Evolutionary conservation across 2,797 vertebrate species (phyloP).

Genomic region (Acestrorhynchus altus): DNA sequence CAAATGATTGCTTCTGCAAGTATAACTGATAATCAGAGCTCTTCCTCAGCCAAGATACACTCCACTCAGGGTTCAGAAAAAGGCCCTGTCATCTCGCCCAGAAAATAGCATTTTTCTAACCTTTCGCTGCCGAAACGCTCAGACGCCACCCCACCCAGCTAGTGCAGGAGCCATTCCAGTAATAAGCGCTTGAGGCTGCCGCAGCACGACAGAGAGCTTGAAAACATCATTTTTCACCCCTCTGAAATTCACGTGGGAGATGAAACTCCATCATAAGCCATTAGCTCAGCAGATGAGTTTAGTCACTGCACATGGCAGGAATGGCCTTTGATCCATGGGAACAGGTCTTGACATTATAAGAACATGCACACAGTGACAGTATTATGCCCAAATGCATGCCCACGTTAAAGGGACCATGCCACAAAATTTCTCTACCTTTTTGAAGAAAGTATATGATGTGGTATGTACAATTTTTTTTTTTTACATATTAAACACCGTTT

Average conservation of each 20-base stretch:
- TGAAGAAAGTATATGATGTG: too few species aligned
- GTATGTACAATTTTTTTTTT: too few species aligned
- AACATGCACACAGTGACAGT: not conserved
- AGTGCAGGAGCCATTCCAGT: constrained; percentile 2
- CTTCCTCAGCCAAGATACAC: constrained; percentile 74
- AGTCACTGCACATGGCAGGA: constrained; percentile 17
- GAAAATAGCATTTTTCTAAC: constrained; percentile 63
- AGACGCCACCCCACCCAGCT: constrained; percentile 35
- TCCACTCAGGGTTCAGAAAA: constrained; percentile 62
- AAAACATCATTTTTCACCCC: constrained; percentile 20
- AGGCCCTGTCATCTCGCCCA: constrained; percentile 56
- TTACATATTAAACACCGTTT: too few species aligned
- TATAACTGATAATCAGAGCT: constrained; percentile 78
- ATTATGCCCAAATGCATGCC: not conserved
- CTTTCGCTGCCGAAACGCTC: constrained; percentile 48
- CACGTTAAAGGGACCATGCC: not conserved
- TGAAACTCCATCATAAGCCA: not conserved
- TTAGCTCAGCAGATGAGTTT: constrained; percentile 26
- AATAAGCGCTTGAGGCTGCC: constrained; percentile 18
- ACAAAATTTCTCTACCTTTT: too few species aligned
- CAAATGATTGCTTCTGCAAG: constrained; percentile 79
- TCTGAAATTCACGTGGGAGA: not conserved
- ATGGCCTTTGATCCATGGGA: not conserved
- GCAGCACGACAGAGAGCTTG: not conserved
- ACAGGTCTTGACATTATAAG: not conserved